Percentiles rank a stretch among this genome's conserved stretches.
phyloP scores from a whole-genome alignment of 2,113 vertebrate species.

The Empidonax traillii region DNA sequence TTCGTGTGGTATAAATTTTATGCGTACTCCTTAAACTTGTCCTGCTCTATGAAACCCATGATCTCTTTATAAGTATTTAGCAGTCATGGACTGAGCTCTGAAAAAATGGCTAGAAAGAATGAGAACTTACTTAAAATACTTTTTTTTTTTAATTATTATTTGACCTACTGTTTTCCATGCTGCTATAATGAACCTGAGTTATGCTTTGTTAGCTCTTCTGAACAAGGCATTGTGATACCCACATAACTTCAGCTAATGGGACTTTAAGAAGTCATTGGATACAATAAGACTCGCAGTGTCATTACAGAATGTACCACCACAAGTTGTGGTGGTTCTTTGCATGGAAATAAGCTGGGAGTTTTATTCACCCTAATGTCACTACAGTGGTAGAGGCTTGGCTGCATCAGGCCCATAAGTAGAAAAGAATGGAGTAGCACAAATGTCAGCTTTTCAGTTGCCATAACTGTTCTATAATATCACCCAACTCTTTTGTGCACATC shows the following conservation, averaged over 20 bases:
- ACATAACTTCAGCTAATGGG: background rate
- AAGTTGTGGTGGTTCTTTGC: background rate
- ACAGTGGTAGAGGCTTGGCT: background rate
- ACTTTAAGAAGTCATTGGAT: background rate
- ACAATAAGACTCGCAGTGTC: background rate
- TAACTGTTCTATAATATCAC: background rate
- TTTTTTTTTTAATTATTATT: background rate
- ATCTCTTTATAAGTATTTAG: background rate
- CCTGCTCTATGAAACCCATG: background rate
- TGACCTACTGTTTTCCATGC: background rate
- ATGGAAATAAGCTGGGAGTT: background rate
- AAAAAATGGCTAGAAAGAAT: background rate
- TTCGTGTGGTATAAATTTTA: accelerated
- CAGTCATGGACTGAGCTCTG: background rate
- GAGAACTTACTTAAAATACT: background rate
- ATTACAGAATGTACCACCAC: background rate
- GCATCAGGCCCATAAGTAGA: background rate
- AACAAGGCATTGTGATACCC: background rate
- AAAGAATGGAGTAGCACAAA: background rate
- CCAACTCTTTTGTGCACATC: background rate
- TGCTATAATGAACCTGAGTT: background rate
- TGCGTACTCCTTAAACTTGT: background rate
- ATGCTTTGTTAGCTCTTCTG: background rate
- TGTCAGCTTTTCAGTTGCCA: background rate
- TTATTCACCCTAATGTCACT: background rate